phyloP scores from a whole-genome alignment of 2,888 invertebrate species.

The Drosophila testacea region DNA sequence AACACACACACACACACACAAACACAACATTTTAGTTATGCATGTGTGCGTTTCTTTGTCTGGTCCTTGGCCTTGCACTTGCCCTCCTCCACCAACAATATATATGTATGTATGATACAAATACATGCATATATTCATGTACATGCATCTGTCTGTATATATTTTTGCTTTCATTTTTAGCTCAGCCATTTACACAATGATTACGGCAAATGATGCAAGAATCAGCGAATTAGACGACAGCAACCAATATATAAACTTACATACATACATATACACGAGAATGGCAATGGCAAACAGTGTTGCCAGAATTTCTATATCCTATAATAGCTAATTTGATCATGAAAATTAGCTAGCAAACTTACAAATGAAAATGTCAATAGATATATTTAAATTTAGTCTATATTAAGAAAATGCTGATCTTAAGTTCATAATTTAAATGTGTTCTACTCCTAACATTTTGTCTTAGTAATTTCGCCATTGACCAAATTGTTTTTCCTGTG shows the following conservation, averaged over 20 bases:
- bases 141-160: conserved; percentile 22
- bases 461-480: too few species aligned
- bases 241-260: conserved; percentile 23
- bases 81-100: background rate
- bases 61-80: conserved; percentile 72
- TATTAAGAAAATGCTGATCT: too few species aligned
- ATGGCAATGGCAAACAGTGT: conserved; percentile 40
- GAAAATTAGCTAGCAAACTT: too few species aligned
- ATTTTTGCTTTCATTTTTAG: conserved; percentile 71
- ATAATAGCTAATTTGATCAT: too few species aligned
- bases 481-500: too few species aligned
- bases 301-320: too few species aligned
- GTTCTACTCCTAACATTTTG: too few species aligned
- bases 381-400: too few species aligned
- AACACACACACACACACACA: conserved; percentile 9
- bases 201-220: conserved; percentile 78
- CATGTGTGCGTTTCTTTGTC: conserved; percentile 59
- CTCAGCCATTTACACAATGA: conserved; percentile 67
- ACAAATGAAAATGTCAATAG: too few species aligned
- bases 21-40: background rate
- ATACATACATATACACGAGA: conserved; percentile 35
- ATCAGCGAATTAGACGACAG: conserved; percentile 60
- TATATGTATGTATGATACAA: background rate
- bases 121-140: conserved; percentile 5
- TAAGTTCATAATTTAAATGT: too few species aligned